Evolutionary conservation across 2,113 vertebrate genomes (phyloP).

Genomic region (Nerophis lumbriciformis): DNA sequence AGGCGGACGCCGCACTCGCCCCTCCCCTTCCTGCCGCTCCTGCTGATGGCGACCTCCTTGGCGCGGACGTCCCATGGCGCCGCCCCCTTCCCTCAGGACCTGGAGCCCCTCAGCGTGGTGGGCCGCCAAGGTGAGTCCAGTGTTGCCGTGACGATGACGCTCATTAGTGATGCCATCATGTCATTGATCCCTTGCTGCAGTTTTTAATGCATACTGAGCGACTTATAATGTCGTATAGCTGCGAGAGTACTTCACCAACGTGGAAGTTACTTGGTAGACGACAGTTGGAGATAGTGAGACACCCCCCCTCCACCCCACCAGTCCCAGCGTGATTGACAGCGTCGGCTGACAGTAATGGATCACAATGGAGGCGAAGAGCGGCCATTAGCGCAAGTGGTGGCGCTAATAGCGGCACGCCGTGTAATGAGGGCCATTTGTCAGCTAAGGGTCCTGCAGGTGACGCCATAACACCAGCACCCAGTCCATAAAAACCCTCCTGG

Average conservation of each 20-base stretch:
- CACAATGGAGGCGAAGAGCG: constrained; percentile 59
- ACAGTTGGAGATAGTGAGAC: no score
- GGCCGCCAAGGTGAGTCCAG: constrained; percentile 67
- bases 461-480: constrained; percentile 29
- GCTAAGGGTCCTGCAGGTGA: constrained; percentile 56
- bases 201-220: no score
- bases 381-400: constrained; percentile 66
- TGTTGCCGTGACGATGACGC: constrained; percentile 31
- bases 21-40: constrained; percentile 55
- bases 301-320: not conserved
- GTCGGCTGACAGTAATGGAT: constrained; percentile 57
- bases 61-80: constrained; percentile 50
- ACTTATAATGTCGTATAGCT: no score
- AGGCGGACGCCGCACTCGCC: constrained; percentile 57
- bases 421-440: constrained; percentile 73
- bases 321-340: constrained; percentile 34
- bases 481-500: not conserved
- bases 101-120: constrained; percentile 71
- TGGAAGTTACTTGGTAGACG: no score
- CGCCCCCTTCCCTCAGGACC: constrained; percentile 73
- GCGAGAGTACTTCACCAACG: no score
- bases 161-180: no score
- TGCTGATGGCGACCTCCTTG: constrained; percentile 57
- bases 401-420: constrained; percentile 64
- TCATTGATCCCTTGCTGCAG: no score